Evolutionary conservation across 2,888 invertebrate genomes (phyloP).

Genomic region (Pilophorus perplexus): DNA sequence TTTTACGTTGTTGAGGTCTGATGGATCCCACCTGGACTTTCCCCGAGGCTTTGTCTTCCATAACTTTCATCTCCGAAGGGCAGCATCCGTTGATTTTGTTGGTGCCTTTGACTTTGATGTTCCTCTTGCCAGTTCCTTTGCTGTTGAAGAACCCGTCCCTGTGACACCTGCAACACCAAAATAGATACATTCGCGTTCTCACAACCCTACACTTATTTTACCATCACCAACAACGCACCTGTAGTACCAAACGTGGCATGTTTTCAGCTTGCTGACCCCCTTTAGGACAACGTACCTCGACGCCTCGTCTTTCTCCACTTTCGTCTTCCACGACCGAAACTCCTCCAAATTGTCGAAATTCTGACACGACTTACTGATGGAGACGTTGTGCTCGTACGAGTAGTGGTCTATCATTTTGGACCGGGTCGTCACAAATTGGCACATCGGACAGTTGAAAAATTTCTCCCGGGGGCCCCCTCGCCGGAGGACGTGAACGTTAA

Average conservation of each 20-base stretch:
- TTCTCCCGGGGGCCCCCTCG: not conserved
- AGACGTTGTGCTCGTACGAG: not conserved
- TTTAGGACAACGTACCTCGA: slow-evolving; percentile 22
- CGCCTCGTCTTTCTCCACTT: slow-evolving; percentile 9
- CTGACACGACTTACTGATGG: not conserved
- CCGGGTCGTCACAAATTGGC: not conserved
- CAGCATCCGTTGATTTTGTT: slow-evolving; percentile 45
- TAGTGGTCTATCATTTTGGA: slow-evolving; percentile 24
- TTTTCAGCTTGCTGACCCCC: slow-evolving; percentile 21
- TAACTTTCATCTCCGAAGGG: slow-evolving; percentile 38
- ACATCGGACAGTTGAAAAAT: slow-evolving; percentile 31
- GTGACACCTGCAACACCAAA: no score
- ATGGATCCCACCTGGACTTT: no score
- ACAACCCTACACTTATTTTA: no score
- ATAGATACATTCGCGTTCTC: no score
- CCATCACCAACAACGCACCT: no score
- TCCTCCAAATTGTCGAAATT: slow-evolving; percentile 5
- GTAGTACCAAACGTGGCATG: slow-evolving; percentile 12
- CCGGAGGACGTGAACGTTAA: slow-evolving; percentile 8
- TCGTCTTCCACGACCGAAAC: slow-evolving; percentile 20
- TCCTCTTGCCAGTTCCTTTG: slow-evolving; percentile 33
- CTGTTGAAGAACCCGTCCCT: slow-evolving; percentile 38
- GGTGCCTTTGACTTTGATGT: slow-evolving; percentile 39
- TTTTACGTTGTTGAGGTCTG: not conserved
- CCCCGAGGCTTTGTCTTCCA: slow-evolving; percentile 16